Evolutionary conservation across 2,113 vertebrate species (phyloP), one percentile per base, ranked within the genome.

Genomic region (Leptosomus discolor): DNA sequence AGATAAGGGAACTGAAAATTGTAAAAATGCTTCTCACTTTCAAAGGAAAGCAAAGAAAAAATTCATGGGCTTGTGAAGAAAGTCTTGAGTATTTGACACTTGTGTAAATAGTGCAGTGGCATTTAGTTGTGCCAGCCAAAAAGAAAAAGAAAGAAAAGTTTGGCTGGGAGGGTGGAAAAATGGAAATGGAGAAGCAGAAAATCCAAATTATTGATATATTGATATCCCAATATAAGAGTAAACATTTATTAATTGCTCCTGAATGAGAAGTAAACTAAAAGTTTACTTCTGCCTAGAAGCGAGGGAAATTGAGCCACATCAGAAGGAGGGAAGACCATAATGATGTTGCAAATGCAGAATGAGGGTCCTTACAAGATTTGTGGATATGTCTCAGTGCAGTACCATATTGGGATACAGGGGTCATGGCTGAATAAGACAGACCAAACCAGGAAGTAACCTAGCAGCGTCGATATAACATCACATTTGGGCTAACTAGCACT

Each of bases 111-210:
- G 9, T 29, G 14, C 6, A 41, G 19, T 23, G 7, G 2, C 16
- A 53, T 43, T 53, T 80, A 37, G 43, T 36, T 57, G 29, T 32
- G 36, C 3, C 23, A 60, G 24, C 4, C 9, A 58, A 37, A 15
- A 4, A 6, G 16, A 27, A 30, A 50, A 41, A 50, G 5, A 24
- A 45, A 8, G n/a, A n/a, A n/a, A n/a, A n/a, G n/a, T n/a, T 18
- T 50, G 4, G 0, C 8, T 64, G 7, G 0, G 1, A 60, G 14
- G 7, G 60, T 26, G 19, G 12, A 56, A 69, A 83, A 79, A 11
- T n/a, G 12, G 46, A 75, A 88, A 78, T 27, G 5, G 11, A 83
- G 73, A 69, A 73, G 5, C 2, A 50, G 9, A 74, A 80, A 60
- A 8, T 1, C 11, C 32, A 58, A 70, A 4, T 78, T 69, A 23